Evolutionary conservation across 92 coral and sea anemone genomes (phyloP).

Genomic region (Porites cylindrica): DNA sequence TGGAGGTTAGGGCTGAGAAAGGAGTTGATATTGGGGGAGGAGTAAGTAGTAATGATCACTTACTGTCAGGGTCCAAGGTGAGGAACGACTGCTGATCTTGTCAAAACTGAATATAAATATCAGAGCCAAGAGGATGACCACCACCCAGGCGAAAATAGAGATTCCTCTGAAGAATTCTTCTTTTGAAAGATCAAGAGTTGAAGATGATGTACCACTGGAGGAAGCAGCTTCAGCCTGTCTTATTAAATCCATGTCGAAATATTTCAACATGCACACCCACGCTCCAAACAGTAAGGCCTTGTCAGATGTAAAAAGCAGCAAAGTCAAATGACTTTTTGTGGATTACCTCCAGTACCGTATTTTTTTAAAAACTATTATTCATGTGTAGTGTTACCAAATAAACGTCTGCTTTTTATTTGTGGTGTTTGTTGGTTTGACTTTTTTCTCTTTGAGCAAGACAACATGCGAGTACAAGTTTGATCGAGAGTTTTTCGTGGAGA

Average conservation of each 20-base stretch:
- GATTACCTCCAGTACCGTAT: too few species aligned
- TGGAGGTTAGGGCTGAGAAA: too few species aligned
- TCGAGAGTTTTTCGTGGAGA: too few species aligned
- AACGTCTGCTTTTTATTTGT: background rate
- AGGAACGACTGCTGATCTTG: slow-evolving; percentile 28
- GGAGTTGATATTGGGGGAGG: background rate
- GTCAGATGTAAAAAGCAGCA: background rate
- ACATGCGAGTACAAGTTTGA: too few species aligned
- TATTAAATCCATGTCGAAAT: slow-evolving; percentile 12
- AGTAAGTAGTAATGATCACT: background rate
- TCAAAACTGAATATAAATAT: slow-evolving; percentile 22
- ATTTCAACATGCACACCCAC: slow-evolving; percentile 36
- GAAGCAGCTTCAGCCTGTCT: background rate
- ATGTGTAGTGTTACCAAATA: background rate
- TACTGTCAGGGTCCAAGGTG: slow-evolving; percentile 36
- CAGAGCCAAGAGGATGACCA: slow-evolving; percentile 23
- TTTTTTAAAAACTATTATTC: too few species aligned
- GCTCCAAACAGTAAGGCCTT: slow-evolving; percentile 30
- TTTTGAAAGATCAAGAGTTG: background rate
- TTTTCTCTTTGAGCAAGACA: too few species aligned
- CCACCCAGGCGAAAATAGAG: slow-evolving; percentile 37
- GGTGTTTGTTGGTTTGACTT: too few species aligned
- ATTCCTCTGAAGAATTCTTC: slow-evolving; percentile 32
- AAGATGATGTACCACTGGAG: too few species aligned
- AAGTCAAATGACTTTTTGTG: background rate